These are phyloP conservation scores for Cladorhizidae sp. DNA, from an alignment of 37 sponge, comb jelly and placozoan species.

Conservation along the genomic window DNA sequence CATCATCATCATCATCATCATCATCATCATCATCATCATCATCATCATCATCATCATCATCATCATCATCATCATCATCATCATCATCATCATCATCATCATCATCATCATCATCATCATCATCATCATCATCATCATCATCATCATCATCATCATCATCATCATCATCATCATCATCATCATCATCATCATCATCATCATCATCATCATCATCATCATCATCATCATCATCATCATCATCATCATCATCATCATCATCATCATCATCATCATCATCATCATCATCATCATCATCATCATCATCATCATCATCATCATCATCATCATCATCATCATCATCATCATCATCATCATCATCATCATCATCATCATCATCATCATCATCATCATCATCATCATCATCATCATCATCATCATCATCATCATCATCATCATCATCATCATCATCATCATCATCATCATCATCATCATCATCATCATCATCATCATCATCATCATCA, in stretches of 20 bases:
- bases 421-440: background rate
- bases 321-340: background rate
- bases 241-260: constrained; percentile 4
- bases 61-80: constrained; percentile 4
- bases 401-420: constrained; percentile 2
- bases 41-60: background rate
- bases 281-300: background rate
- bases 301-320: constrained; percentile 2
- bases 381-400: background rate
- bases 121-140: background rate
- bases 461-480: constrained; percentile 4
- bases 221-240: constrained; percentile 2
- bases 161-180: background rate
- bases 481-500: constrained; percentile 4
- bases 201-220: background rate
- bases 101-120: background rate
- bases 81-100: background rate
- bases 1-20: background rate
- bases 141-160: background rate
- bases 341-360: background rate
- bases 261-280: background rate
- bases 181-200: background rate
- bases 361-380: constrained; percentile 4
- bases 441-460: constrained; percentile 4
- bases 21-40: constrained; percentile 4